Conservation (phyloP, 2,113 vertebrate genomes). For the Prinia subflava region DNA sequence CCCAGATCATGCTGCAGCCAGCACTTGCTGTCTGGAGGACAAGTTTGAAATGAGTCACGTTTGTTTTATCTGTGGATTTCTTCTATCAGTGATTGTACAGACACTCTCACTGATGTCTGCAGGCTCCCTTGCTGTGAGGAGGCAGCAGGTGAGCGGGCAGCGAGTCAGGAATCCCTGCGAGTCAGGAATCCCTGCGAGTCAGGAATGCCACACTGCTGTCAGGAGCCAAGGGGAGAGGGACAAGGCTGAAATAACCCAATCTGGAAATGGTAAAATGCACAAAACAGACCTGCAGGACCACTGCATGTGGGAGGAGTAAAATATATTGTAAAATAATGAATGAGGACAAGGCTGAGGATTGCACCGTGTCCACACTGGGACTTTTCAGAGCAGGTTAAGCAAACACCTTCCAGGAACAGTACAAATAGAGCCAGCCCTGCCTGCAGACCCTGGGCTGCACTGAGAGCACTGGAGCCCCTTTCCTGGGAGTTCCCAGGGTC, state of each 20-base stretch:
- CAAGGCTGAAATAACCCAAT: neutral
- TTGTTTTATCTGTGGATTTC: neutral
- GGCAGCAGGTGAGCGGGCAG: neutral
- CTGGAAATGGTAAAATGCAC: neutral
- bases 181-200: neutral
- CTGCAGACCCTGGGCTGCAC: neutral
- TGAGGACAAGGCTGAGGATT: neutral
- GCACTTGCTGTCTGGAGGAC: neutral
- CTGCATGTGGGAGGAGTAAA: neutral
- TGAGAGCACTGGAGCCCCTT: neutral
- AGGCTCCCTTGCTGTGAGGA: neutral
- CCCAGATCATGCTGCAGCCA: neutral
- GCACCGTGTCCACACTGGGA: neutral
- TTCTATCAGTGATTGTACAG: neutral
- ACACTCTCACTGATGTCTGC: neutral
- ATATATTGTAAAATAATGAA: neutral
- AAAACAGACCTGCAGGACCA: neutral
- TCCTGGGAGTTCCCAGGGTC: neutral
- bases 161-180: too few relatives aligned
- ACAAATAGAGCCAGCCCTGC: neutral
- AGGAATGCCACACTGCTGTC: neutral
- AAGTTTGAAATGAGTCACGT: neutral
- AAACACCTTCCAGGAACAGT: neutral
- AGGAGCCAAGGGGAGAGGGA: neutral
- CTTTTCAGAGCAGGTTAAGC: neutral